Conservation (phyloP, 2,888 invertebrate species). For the Athripsodes cinereus region DNA sequence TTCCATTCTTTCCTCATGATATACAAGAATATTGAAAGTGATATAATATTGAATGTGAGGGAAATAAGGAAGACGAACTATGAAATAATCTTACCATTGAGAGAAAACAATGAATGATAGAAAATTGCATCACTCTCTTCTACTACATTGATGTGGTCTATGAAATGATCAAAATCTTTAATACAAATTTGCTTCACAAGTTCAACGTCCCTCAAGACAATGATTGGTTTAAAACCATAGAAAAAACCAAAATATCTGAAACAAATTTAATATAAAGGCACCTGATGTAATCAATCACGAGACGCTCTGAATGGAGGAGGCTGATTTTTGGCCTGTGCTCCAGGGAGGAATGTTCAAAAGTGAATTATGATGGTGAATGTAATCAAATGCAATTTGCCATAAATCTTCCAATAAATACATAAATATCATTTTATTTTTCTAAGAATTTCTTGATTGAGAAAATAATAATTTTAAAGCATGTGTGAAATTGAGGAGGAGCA, state of each 20-base stretch:
- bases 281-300: neutral
- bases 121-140: slow-evolving; percentile 9
- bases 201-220: slow-evolving; percentile 22
- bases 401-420: neutral
- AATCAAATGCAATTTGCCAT: too few relatives aligned
- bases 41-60: too few relatives aligned
- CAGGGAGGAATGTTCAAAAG: neutral
- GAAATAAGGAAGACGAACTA: neutral
- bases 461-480: too few relatives aligned
- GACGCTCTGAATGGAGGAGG: neutral
- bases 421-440: too few relatives aligned
- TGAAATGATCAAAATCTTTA: slow-evolving; percentile 19
- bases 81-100: neutral
- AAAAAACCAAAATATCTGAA: slow-evolving; percentile 17
- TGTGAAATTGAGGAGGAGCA: too few relatives aligned
- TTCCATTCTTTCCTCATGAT: too few relatives aligned
- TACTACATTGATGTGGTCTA: slow-evolving; percentile 9
- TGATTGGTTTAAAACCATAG: neutral
- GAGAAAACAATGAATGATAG: neutral
- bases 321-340: too few relatives aligned
- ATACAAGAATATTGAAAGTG: too few relatives aligned
- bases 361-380: too few relatives aligned
- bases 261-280: neutral
- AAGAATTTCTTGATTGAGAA: too few relatives aligned
- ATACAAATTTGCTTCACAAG: slow-evolving; percentile 21